A percentile compares a stretch with the other conserved stretches of the same genome.
Evolutionary conservation across 92 coral and sea anemone genomes (phyloP).

Genomic region (Desmophyllum pertusum): DNA sequence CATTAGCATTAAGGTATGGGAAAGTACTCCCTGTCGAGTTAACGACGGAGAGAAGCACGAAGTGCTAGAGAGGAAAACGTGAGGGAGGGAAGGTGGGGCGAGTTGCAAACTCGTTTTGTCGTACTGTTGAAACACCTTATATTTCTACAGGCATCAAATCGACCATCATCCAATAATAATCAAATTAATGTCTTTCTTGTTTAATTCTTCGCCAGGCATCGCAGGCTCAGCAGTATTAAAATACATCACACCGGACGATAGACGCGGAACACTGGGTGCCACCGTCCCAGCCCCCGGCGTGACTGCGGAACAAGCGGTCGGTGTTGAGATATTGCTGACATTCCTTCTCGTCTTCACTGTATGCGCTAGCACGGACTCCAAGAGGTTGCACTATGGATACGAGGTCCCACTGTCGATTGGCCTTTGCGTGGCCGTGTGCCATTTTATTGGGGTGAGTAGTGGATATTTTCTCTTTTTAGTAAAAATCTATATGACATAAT

Average conservation of each 20-base stretch:
- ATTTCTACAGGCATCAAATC: background rate
- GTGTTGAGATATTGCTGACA: conserved; percentile 85
- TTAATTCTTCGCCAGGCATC: conserved; percentile 64
- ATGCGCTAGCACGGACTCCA: conserved; percentile 86
- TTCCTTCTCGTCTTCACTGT: conserved; percentile 90
- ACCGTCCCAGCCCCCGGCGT: conserved; percentile 82
- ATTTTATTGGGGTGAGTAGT: conserved; percentile 83
- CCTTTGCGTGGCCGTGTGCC: conserved; percentile 86
- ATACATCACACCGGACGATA: conserved; percentile 78
- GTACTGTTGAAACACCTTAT: background rate
- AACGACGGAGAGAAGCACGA: too few relatives aligned
- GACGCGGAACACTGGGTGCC: conserved; percentile 85
- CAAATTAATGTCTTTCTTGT: background rate
- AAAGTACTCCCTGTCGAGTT: too few relatives aligned
- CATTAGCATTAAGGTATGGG: too few relatives aligned
- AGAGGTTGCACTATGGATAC: conserved; percentile 83
- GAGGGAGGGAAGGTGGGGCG: too few relatives aligned
- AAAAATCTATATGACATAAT: too few relatives aligned
- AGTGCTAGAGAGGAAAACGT: too few relatives aligned
- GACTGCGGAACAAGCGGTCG: conserved; percentile 85
- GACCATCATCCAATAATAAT: background rate
- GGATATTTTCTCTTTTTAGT: too few relatives aligned
- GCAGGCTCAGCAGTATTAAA: conserved; percentile 92
- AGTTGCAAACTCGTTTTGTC: too few relatives aligned
- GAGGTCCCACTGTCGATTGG: conserved; percentile 94